Percentiles rank a stretch among this genome's conserved stretches.
Evolutionary conservation across 2,113 vertebrate genomes (phyloP).

Genomic region (Poecilia latipinna): DNA sequence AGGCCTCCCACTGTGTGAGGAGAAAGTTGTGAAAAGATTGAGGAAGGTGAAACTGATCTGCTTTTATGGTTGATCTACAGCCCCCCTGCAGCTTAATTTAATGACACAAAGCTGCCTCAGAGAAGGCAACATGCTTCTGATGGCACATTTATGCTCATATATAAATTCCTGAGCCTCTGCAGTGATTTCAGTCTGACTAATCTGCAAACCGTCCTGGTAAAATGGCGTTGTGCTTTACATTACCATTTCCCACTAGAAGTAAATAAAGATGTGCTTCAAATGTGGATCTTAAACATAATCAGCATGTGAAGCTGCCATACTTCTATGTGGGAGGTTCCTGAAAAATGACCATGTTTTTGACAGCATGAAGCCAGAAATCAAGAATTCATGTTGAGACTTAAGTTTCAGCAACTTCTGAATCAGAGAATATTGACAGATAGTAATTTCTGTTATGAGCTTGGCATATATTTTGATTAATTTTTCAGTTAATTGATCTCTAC

Average conservation of each 20-base stretch:
- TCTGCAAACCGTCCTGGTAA: background rate
- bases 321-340: too few species aligned
- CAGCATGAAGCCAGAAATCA: too few species aligned
- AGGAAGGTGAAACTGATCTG: constrained; percentile 48
- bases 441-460: too few species aligned
- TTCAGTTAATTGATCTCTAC: background rate
- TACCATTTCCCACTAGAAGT: background rate
- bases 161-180: background rate
- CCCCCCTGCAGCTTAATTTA: constrained; percentile 18
- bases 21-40: constrained; percentile 52
- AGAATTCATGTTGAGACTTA: too few species aligned
- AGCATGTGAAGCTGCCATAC: too few species aligned
- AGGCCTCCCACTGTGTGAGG: constrained; percentile 56
- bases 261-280: background rate
- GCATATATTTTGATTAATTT: too few species aligned
- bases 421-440: too few species aligned
- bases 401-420: too few species aligned
- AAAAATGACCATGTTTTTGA: too few species aligned
- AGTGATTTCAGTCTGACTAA: background rate
- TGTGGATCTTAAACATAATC: background rate
- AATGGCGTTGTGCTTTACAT: too few species aligned
- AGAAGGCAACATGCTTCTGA: background rate
- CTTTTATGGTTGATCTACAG: constrained; percentile 26
- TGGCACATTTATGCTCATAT: background rate
- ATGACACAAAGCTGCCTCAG: background rate